phyloP scores from a whole-genome alignment of 2,113 vertebrate genomes.

The Microcebus jonahi region DNA sequence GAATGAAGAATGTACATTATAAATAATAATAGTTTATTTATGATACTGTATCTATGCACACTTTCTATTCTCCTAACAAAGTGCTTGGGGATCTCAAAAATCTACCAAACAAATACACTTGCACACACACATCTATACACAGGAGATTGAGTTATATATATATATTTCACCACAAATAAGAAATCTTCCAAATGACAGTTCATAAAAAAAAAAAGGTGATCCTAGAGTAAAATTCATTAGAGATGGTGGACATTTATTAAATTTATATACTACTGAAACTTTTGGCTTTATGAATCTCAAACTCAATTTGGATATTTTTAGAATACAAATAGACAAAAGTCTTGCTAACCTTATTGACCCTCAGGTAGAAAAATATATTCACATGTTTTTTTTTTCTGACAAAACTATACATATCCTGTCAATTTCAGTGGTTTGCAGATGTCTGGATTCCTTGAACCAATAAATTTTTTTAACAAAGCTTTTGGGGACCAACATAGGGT shows the following conservation, averaged over 20 bases:
- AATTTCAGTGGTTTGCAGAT: constrained; percentile 24
- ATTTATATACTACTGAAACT: constrained; percentile 30
- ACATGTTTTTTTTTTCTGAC: not conserved
- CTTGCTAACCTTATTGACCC: constrained; percentile 33
- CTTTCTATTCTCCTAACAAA: constrained; percentile 56
- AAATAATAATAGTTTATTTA: constrained; percentile 79
- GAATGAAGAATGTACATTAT: constrained; percentile 68
- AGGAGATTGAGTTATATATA: not conserved
- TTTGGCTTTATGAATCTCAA: constrained; percentile 46
- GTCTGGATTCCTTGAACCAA: constrained; percentile 2
- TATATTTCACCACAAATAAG: constrained; percentile 5
- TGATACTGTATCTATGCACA: constrained; percentile 48
- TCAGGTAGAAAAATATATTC: constrained; percentile 51
- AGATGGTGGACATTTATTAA: constrained; percentile 16
- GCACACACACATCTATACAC: not conserved
- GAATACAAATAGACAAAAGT: constrained; percentile 30
- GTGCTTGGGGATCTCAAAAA: constrained; percentile 60
- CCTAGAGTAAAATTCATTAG: constrained; percentile 53
- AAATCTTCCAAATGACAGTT: constrained; percentile 34
- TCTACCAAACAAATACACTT: not conserved
- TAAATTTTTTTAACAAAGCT: not conserved
- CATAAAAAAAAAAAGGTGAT: constrained; percentile 59
- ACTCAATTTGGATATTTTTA: constrained; percentile 44
- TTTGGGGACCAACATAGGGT: not conserved
- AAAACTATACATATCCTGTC: not conserved